Evolutionary conservation across 2,797 vertebrate genomes (phyloP), one percentile per base, ranked within the genome.

Genomic region (Sebastes taczanowskii): DNA sequence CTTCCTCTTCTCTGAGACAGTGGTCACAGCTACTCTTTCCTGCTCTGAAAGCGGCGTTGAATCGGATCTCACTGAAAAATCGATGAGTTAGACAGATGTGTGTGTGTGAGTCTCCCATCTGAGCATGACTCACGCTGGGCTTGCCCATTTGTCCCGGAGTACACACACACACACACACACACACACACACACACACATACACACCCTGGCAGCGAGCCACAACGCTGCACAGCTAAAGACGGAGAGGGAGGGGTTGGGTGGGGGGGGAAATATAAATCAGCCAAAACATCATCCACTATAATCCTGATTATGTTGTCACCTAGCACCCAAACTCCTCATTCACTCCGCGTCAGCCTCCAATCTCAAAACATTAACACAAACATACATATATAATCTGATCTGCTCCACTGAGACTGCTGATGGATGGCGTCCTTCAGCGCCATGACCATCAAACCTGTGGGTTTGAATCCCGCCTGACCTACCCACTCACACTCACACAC

Each of bases 371-470:
- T 4, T n/a, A 16, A 69, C 32, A 63, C 6, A 59, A 42, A 68
- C 69, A 49, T 11, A 25, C 14, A 62, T 59, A 55, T 86, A 32
- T 53, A 55, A 11, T 55, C 53, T 42, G 38, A 71, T 69, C 56
- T 76, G 71, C 65, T 30, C 82, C 81, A 4, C 58, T 25, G 84
- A 85, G 80, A 74, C 72, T 6, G 27, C 6, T 89, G 88, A 93
- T 91, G 85, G 86, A 92, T 87, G 81, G 69, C 7, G 88, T 92
- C 84, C 87, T 92, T 91, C 81, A 86, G 53, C 62, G 35, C 23
- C 60, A 56, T 52, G 61, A 82, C 81, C 73, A 79, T 80, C 49
- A 62, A 58, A 83, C 64, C 67, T 71, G 69, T n/a, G 71, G 42
- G 72, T 66, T 70, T 25, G 73, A 86, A 63, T 76, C 75, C 59